Evolutionary conservation across 2,113 vertebrate genomes (phyloP).

Genomic region (Gracilinanus agilis): DNA sequence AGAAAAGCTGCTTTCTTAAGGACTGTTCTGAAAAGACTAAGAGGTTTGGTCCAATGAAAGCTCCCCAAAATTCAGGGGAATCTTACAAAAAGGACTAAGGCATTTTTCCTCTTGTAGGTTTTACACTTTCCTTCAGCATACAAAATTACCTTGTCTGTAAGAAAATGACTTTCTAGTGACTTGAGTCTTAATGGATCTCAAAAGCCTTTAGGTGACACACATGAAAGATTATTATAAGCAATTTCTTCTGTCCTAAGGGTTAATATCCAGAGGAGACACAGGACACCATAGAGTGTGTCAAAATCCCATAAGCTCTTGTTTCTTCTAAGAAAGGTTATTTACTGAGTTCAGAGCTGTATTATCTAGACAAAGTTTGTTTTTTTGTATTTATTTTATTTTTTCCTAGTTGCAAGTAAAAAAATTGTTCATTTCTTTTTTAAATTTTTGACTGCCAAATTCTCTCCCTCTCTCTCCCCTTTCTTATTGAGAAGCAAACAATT

Average conservation of each 20-base stretch:
- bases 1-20: background rate
- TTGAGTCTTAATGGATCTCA: slow-evolving; percentile 30
- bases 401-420: no score
- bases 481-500: no score
- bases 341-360: background rate
- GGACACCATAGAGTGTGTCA: background rate
- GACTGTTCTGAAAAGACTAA: slow-evolving; percentile 1
- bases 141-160: slow-evolving; percentile 6
- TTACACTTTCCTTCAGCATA: background rate
- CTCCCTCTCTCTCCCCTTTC: no score
- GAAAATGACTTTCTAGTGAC: slow-evolving; percentile 5
- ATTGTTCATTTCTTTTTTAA: no score
- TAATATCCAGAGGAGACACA: slow-evolving; percentile 1
- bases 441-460: no score
- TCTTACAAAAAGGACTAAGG: background rate
- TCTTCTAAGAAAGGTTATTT: background rate
- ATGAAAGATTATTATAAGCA: background rate
- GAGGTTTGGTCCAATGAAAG: background rate
- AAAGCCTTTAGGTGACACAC: background rate
- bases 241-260: slow-evolving; percentile 8
- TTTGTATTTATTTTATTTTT: background rate
- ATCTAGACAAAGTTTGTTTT: background rate
- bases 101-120: background rate
- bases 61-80: background rate
- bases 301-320: background rate